These are phyloP conservation scores for Protophormia terraenovae DNA, from an alignment of 2,888 invertebrate species.

Conservation along the genomic window DNA sequence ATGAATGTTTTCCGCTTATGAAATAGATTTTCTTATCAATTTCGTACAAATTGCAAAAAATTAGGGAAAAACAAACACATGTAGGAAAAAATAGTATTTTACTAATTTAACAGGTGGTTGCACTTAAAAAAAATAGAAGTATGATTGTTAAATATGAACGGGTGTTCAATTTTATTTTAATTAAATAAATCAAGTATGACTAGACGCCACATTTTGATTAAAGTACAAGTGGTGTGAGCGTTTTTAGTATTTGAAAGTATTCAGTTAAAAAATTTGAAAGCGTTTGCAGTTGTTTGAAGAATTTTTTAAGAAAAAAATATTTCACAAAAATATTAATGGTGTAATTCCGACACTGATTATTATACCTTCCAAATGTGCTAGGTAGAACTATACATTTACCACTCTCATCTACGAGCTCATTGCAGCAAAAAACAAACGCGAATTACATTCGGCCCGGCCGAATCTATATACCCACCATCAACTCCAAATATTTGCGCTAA, in stretches of 20 bases:
- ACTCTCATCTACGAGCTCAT: too few species aligned
- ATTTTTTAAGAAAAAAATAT: too few species aligned
- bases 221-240: not conserved
- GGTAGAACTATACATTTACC: too few species aligned
- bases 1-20: not conserved
- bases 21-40: conserved; percentile 58
- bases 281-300: too few species aligned
- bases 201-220: not conserved
- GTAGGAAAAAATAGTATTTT: not conserved
- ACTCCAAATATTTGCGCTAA: too few species aligned
- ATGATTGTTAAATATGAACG: not conserved
- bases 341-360: too few species aligned
- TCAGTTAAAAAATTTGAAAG: too few species aligned
- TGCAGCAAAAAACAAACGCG: too few species aligned
- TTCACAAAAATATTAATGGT: too few species aligned
- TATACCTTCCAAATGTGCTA: too few species aligned
- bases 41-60: not conserved
- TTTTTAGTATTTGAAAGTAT: not conserved
- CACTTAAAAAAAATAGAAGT: conserved; percentile 22
- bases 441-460: too few species aligned
- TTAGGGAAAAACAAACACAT: not conserved
- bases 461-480: too few species aligned
- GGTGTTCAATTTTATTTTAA: not conserved
- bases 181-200: not conserved
- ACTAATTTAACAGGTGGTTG: conserved; percentile 56